Base-by-base conservation (phyloP, 2,797 vertebrate species). In the Graptemys geographica region DNA sequence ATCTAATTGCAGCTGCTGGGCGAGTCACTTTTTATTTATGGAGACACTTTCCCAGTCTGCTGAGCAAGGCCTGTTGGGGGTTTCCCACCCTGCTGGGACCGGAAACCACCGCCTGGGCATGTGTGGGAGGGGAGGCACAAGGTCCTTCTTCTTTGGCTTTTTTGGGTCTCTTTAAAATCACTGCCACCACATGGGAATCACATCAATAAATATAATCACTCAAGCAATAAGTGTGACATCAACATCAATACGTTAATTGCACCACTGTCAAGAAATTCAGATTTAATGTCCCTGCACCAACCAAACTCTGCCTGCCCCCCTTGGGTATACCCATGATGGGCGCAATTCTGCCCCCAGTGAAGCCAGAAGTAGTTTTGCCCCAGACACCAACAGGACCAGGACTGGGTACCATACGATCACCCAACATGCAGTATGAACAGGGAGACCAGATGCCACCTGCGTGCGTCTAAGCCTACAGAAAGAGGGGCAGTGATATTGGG, bases 1-100 rank as follows among this genome's bases (percentile, higher is more conserved):
- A 91, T 89, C 95, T 94, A 96, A 96, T 96, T 65, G 87, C 72
- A 94, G 27, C 47, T 51, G 91, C 83, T 83, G 57, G 78, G 80
- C 79, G n/a, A 62, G 81, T 69, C 74, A 81, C 92, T 59, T 74
- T 72, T 69, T 91, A 52, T 91, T 94, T 51, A 89, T 86, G 52
- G 90, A 52, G 51, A 78, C 51, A 1, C 83, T 88, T 23, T 23
- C n/a, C 11, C 52, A 5, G 88, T 72, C 25, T 91, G 86, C 87
- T 69, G 87, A 44, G 83, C 65, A 81, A 65, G 23, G 55, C 49
- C 44, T 55, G 21, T 16, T 51, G 86, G 84, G 87, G 82, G 87
- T 55, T 97, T n/a, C n/a, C 74, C 52, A 2, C 4, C 86, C 92
- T 87, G 86, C 84, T 0, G 0, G 86, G 81, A 89, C 82, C 79